Conservation (phyloP, 2,797 vertebrate genomes). For the Pelobates cultripes region DNA sequence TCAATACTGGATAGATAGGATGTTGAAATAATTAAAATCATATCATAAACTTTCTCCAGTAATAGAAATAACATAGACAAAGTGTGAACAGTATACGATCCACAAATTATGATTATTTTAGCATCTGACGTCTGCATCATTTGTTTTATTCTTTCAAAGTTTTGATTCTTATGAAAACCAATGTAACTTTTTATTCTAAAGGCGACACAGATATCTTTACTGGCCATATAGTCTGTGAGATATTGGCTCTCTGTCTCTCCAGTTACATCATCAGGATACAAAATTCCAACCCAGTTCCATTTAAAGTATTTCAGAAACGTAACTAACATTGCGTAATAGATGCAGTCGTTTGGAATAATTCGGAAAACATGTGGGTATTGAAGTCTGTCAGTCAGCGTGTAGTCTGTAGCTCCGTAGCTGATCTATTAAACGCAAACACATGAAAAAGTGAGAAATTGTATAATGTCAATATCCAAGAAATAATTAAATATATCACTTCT, state of each 20-base stretch:
- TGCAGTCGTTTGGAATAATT: neutral
- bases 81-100: too few species aligned
- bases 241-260: neutral
- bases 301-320: neutral
- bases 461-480: too few species aligned
- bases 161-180: too few species aligned
- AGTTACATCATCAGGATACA: neutral
- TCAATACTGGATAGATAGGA: too few species aligned
- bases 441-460: neutral
- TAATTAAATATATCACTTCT: too few species aligned
- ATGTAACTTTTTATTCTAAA: neutral
- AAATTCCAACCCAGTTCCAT: slow-evolving; percentile 7
- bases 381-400: neutral
- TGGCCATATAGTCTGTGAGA: neutral
- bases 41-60: too few species aligned
- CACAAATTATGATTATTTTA: too few species aligned
- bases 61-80: too few species aligned
- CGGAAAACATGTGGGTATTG: neutral
- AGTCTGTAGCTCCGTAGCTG: neutral
- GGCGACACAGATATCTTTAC: neutral
- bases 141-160: too few species aligned
- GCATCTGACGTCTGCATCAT: too few species aligned
- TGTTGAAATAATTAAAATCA: too few species aligned
- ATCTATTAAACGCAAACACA: neutral
- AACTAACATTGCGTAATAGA: neutral